Base-by-base conservation (phyloP, 2,113 vertebrate species). In the Serinus canaria region DNA sequence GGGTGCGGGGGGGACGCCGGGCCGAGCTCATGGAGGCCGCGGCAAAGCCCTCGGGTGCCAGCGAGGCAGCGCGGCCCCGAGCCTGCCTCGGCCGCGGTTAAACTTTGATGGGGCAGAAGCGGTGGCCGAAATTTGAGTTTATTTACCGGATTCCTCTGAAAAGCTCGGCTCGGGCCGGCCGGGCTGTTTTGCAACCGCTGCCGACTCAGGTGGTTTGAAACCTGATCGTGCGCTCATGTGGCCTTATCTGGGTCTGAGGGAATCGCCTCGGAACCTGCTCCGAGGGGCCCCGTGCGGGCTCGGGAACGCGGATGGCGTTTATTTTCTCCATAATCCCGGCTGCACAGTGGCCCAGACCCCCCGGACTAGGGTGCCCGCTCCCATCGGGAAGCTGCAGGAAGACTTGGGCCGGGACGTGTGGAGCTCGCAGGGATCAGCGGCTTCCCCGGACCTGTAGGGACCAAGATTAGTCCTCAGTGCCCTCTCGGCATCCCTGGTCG, bases 131-230 rank as follows among this genome's bases (percentile, higher is more conserved):
- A 13, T 62, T n/a, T 52, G 47, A 62, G 63, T 76, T 89, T 68
- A 90, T 90, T 83, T 90, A 69, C 79, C 41, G 35, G 63, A 62
- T 69, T 75, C 5, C 12, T 15, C 1, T 15, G 31, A 69, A 83
- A 83, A 43, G 70, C 47, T 60, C 41, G 79, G 41, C 63, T 31
- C n/a, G 24, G 62, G 53, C 41, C 6, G n/a, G 62, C 47, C n/a
- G 24, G 47, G 70, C 87, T 90, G 79, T 90, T 90, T 90, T 90
- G 87, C 79, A 90, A 90, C 77, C 79, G 21, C 70, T 90, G 87
- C 70, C 87, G 87, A 90, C 87, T 90, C 87, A 83, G 87, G 87
- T 76, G 87, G 63, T 90, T 90, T 83, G 87, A 83, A 90, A 90
- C 87, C 79, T 83, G 79, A 90, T 90, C 87, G 79, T 47, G 63